phyloP scores from a whole-genome alignment of 2,888 invertebrate species.

The Stictocephala bisonia region DNA sequence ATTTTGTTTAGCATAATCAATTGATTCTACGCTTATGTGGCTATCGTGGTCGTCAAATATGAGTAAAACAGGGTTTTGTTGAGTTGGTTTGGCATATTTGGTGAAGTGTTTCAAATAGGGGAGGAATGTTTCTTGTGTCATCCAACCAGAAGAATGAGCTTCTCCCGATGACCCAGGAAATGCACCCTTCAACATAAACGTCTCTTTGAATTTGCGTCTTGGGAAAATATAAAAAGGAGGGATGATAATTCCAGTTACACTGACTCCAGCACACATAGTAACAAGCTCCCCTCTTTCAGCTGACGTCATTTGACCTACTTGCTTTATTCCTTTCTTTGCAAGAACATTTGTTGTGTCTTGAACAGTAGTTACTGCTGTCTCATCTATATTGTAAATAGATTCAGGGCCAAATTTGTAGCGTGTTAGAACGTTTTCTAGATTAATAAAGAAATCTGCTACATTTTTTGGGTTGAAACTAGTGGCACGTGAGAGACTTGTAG shows the following conservation, averaged over 20 bases:
- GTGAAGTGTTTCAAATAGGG: neutral
- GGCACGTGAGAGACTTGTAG: no score
- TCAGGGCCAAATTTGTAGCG: neutral
- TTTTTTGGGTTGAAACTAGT: no score
- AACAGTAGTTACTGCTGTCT: conserved; percentile 3
- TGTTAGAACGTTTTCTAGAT: no score
- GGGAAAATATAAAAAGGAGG: neutral
- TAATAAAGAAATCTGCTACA: no score
- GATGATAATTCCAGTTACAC: neutral
- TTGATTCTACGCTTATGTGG: neutral
- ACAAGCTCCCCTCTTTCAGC: conserved; percentile 2
- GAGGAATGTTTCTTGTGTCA: neutral
- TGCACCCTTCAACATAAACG: neutral
- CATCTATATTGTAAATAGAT: neutral
- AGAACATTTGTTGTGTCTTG: neutral
- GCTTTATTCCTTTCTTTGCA: neutral
- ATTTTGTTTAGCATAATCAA: neutral
- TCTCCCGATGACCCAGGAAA: neutral
- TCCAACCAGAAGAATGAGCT: neutral
- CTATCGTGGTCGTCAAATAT: neutral
- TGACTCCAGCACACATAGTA: neutral
- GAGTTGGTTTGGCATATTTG: neutral
- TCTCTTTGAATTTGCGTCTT: neutral
- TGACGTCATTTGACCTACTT: neutral
- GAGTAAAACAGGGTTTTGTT: neutral